phyloP scores from a whole-genome alignment of 2,888 invertebrate genomes.

The Elysia crispata region DNA sequence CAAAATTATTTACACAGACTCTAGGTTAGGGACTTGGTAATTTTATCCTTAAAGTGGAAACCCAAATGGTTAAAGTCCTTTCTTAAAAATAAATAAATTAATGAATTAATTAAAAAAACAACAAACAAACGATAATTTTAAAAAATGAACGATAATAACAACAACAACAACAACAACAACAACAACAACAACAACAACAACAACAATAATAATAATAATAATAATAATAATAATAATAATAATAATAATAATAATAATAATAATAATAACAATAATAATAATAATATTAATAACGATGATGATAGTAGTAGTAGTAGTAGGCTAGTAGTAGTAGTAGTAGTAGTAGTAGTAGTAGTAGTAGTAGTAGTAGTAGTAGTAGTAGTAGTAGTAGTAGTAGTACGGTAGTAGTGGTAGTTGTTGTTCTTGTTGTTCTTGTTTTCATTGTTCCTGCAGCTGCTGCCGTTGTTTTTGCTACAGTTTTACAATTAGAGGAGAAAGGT shows the following conservation, averaged over 20 bases:
- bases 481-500: not conserved
- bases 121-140: not conserved
- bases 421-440: not conserved
- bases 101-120: not conserved
- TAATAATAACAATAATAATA: not conserved
- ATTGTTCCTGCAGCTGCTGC: not conserved
- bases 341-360: not conserved
- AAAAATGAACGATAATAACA: not conserved
- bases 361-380: slow-evolving; percentile 22
- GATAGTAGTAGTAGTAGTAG: not conserved
- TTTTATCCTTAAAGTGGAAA: no score
- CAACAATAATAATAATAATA: not conserved
- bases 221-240: not conserved
- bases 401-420: not conserved
- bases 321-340: not conserved
- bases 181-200: not conserved
- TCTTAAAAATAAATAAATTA: no score
- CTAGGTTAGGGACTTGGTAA: no score
- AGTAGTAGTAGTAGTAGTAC: slow-evolving; percentile 9
- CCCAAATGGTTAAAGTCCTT: no score
- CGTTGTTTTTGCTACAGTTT: not conserved
- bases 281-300: no score
- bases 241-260: not conserved
- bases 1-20: no score
- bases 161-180: not conserved